Base-by-base conservation (phyloP, 2,113 vertebrate genomes). In the Cyphomyrus discorhynchus region DNA sequence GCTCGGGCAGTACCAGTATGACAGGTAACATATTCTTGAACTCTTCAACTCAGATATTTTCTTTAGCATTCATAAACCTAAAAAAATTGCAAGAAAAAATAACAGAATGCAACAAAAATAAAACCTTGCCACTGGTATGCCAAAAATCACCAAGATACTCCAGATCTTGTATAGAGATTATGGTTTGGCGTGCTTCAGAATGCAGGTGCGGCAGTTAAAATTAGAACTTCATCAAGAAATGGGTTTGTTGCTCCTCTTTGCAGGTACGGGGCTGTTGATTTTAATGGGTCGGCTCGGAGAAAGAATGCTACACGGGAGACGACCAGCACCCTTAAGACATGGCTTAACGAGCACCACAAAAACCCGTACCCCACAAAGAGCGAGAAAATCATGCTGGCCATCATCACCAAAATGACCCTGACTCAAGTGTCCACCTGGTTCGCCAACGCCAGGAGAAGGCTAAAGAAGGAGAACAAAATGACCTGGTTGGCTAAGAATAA, bases 401-500 rank as follows among this genome's bases (percentile, higher is more conserved):
- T 99, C 94, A 99, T 99, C 95, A 99, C 98, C 92, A 99, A 99
- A 91, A 99, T 99, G 98, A 99, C 98, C 86, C 97, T 99, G 91
- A 99, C 98, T 0, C 98, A 99, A 92, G 98, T 99, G 89, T 99
- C 98, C 94, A 99, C 98, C 88, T 99, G 98, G 98, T 99, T 99
- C 3, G 98, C 98, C 90, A 99, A 99, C 2, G 98, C 98, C 1
- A 95, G 98, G 85, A 92, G 98, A 90, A 95, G 98, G 89, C 95
- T 99, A 89, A 99, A 99, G 93, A 99, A 99, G 90, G 98, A 99
- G 91, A 99, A 99, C 93, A 99, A 99, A 93, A 99, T 99, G 98
- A 99, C 98, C 0, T 99, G 98, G 98, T 97, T 98, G 0, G 97
- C 98, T 89, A 99, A 99, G 94, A 99, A 96, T 92, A 98, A 98